Percentiles rank a stretch among this genome's conserved stretches.
Evolutionary conservation across 2,113 vertebrate species (phyloP).

Genomic region (Eleginops maclovinus): DNA sequence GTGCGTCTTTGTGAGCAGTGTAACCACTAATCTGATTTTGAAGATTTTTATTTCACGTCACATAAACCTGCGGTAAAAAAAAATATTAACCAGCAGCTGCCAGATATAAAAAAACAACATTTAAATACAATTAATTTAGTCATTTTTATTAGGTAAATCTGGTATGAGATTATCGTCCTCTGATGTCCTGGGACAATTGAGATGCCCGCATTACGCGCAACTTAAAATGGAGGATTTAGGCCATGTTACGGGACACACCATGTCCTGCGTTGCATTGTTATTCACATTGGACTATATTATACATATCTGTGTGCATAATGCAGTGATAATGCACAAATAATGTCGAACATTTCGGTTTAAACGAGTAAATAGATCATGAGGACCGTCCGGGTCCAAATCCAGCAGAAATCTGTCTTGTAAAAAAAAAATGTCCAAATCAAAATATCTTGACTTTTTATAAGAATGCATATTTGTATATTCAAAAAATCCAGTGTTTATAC

Average conservation of each 20-base stretch:
- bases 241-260: not conserved
- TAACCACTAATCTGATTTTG: not conserved
- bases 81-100: not conserved
- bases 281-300: not conserved
- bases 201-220: not conserved
- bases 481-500: not conserved
- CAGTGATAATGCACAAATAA: too few relatives aligned
- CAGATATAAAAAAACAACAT: not conserved
- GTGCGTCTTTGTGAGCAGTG: not conserved
- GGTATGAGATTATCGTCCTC: constrained; percentile 19
- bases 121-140: not conserved
- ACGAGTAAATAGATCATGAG: not conserved
- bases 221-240: constrained; percentile 27
- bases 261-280: not conserved
- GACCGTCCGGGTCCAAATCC: not conserved
- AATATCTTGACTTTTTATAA: not conserved
- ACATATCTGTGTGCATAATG: not conserved
- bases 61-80: not conserved
- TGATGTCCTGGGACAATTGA: not conserved
- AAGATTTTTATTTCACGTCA: not conserved
- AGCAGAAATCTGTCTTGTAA: not conserved
- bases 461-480: not conserved
- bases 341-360: not conserved
- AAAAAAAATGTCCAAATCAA: not conserved
- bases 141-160: not conserved